Evolutionary conservation across 2,113 vertebrate genomes (phyloP), one percentile per base, ranked within the genome.

Genomic region (Nyctibius bracteatus): DNA sequence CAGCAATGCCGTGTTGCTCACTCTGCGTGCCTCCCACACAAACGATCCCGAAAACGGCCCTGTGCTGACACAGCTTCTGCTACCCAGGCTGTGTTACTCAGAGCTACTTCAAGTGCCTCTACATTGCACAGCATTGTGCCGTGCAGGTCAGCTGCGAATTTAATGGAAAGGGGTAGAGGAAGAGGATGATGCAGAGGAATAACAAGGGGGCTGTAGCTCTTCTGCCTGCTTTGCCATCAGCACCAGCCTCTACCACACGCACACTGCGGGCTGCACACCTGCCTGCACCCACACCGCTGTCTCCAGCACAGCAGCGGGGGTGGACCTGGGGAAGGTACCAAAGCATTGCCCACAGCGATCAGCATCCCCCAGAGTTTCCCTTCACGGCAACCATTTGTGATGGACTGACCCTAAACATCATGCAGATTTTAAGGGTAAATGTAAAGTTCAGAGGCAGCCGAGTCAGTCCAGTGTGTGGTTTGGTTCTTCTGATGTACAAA

Each of bases 121-220:
- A 11, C 12, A 9, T 8, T 0, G 8, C 35, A 35, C 27, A 37
- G 54, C 0, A 0, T 9, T 33, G 39, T 30, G 68, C 68, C n/a
- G 25, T 51, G 63, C 68, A 43, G 46, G 65, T 39, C 62, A 57
- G 55, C 46, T 73, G 78, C 10, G 18, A 66, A 52, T 44, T 39
- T 28, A 73, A 33, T 35, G 31, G 37, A 17, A 57, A 59, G 5
- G 16, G 21, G 15, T 18, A 52, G 33, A 77, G 35, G 35, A 35
- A 37, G 14, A 41, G 14, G 30, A 30, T 6, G 51, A 85, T 27
- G 66, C 12, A 61, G 68, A 65, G 35, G 37, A 78, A 57, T 27
- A 73, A 52, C 8, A 73, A 81, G 16, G 30, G 33, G 28, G 30
- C 41, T 71, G 21, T 18, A 61, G 51, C 21, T 13, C 57, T 80